Conservation (phyloP, 1,140 invertebrate species). For the Araneus ventricosus region DNA sequence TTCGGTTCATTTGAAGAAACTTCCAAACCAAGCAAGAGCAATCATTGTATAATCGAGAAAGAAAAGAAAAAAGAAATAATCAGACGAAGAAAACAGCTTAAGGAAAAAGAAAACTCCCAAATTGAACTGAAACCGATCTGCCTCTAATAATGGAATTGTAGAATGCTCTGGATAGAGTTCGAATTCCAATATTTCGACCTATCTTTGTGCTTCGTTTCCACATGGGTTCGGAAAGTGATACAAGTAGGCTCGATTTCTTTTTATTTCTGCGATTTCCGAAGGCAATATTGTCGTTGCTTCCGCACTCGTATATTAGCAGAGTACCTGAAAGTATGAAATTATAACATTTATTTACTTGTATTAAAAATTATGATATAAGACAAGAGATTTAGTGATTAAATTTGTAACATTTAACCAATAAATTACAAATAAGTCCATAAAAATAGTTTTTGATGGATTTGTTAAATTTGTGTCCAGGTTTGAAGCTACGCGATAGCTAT, state of each 20-base stretch:
- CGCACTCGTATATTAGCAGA: background rate
- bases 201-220: background rate
- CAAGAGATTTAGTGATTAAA: no score
- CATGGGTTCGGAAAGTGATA: background rate
- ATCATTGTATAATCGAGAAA: background rate
- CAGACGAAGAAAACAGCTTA: background rate
- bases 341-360: no score
- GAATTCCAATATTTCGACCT: background rate
- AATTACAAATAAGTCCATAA: no score
- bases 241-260: background rate
- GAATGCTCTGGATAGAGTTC: background rate
- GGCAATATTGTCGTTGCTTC: slow-evolving; percentile 36
- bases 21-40: background rate
- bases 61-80: background rate
- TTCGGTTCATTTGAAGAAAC: background rate
- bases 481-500: no score
- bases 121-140: background rate
- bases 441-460: no score
- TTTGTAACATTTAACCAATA: no score
- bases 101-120: background rate
- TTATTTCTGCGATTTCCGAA: slow-evolving; percentile 26
- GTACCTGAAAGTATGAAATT: background rate
- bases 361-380: no score
- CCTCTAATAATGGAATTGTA: background rate
- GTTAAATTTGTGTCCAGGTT: no score